Conservation (phyloP, 1,140 invertebrate species). For the Portunus trituberculatus region DNA sequence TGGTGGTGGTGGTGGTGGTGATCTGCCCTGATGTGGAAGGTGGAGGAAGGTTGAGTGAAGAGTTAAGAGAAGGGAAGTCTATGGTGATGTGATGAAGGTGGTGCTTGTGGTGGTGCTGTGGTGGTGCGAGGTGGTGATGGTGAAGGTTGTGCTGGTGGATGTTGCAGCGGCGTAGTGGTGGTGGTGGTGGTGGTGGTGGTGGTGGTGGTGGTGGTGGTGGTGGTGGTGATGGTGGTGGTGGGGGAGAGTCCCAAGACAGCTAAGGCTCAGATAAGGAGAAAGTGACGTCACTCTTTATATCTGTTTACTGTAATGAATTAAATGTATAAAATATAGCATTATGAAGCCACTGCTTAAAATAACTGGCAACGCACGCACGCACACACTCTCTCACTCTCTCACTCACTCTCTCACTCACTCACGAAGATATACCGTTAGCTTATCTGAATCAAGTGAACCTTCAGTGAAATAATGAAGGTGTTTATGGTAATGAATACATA, state of each 20-base stretch:
- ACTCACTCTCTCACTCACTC: slow-evolving; percentile 35
- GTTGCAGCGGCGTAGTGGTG: neutral
- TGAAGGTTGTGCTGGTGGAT: neutral
- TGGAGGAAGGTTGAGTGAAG: neutral
- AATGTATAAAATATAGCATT: slow-evolving; percentile 63
- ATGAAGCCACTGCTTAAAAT: slow-evolving; percentile 61
- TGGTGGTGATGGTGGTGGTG: neutral
- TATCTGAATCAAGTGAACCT: slow-evolving; percentile 39
- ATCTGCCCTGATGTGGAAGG: neutral
- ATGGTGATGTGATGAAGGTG: neutral
- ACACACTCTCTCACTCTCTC: neutral
- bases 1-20: neutral
- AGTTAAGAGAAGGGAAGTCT: neutral
- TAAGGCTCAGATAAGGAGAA: neutral
- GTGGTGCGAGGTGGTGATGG: neutral
- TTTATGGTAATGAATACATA: slow-evolving; percentile 47
- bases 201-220: neutral
- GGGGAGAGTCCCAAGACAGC: neutral
- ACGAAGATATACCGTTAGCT: slow-evolving; percentile 13
- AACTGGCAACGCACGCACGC: slow-evolving; percentile 45
- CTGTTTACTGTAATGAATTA: slow-evolving; percentile 26
- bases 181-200: neutral
- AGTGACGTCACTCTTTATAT: neutral
- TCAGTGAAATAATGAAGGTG: neutral
- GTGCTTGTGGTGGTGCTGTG: neutral